These are phyloP conservation scores for Boloria selene DNA, from an alignment of 2,888 invertebrate genomes.

Conservation along the genomic window DNA sequence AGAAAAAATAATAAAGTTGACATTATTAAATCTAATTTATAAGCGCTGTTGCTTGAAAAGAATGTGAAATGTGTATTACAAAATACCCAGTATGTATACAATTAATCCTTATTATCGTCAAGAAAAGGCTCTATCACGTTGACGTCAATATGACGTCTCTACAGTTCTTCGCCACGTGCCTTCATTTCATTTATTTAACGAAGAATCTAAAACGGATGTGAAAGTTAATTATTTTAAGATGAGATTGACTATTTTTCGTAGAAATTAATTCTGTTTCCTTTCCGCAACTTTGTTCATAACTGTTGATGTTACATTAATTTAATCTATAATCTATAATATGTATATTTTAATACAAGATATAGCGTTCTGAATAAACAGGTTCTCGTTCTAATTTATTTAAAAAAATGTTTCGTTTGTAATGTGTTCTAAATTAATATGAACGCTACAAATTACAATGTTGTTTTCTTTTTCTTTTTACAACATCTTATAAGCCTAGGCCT, in stretches of 20 bases:
- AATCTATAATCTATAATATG: too few relatives aligned
- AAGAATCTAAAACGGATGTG: neutral
- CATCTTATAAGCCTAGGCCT: too few relatives aligned
- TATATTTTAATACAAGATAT: too few relatives aligned
- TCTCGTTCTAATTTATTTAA: too few relatives aligned
- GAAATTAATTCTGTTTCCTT: too few relatives aligned
- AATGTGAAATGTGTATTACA: conserved; percentile 2
- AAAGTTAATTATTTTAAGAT: neutral
- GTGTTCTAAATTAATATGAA: too few relatives aligned
- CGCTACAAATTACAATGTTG: too few relatives aligned
- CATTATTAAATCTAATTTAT: neutral
- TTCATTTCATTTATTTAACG: conserved; percentile 11
- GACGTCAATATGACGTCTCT: conserved; percentile 26
- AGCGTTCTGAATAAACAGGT: too few relatives aligned
- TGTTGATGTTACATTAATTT: too few relatives aligned
- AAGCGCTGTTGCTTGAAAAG: neutral
- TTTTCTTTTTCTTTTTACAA: too few relatives aligned
- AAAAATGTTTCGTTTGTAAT: too few relatives aligned
- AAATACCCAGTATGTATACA: conserved; percentile 11
- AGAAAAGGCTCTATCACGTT: conserved; percentile 27
- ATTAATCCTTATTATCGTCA: conserved; percentile 24
- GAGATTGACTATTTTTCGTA: conserved; percentile 11
- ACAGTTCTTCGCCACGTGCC: conserved; percentile 12
- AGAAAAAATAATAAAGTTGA: conserved; percentile 3
- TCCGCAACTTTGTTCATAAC: too few relatives aligned